Percentiles rank a stretch among this genome's conserved stretches.
phyloP scores from a whole-genome alignment of 2,888 invertebrate genomes.

The Eurytoma californica region DNA sequence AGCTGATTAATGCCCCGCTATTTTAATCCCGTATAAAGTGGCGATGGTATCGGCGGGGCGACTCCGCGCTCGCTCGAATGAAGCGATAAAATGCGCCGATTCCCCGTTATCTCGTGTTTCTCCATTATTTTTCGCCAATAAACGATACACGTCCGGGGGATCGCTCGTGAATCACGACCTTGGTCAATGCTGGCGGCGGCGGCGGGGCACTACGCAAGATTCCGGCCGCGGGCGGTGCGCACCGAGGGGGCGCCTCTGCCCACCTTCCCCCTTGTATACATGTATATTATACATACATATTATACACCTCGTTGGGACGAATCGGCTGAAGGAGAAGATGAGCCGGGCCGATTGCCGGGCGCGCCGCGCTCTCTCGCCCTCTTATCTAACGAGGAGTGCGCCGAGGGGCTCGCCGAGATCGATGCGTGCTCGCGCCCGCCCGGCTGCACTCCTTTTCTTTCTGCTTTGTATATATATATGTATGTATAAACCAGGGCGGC shows the following conservation, averaged over 20 bases:
- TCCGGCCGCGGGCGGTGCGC: constrained; percentile 12
- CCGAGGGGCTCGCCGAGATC: constrained; percentile 21
- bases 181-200: constrained; percentile 17
- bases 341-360: constrained; percentile 63
- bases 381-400: constrained; percentile 63
- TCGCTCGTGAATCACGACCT: constrained; percentile 42
- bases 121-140: constrained; percentile 41
- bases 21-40: constrained; percentile 40
- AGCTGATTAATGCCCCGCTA: constrained; percentile 42
- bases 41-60: constrained; percentile 36
- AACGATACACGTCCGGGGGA: constrained; percentile 35
- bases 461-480: neutral
- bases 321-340: constrained; percentile 58
- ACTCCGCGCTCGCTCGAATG: constrained; percentile 18
- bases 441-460: neutral
- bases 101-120: constrained; percentile 37
- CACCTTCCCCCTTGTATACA: constrained; percentile 43
- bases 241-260: constrained; percentile 51
- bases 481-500: neutral
- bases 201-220: constrained; percentile 10
- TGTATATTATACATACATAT: no score
- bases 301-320: constrained; percentile 60
- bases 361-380: constrained; percentile 30
- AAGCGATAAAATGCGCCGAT: constrained; percentile 43
- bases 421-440: neutral